Percentiles rank a stretch among this genome's conserved stretches.
Evolutionary conservation across 2,888 invertebrate genomes (phyloP).

Genomic region (Creontiades dilutus): DNA sequence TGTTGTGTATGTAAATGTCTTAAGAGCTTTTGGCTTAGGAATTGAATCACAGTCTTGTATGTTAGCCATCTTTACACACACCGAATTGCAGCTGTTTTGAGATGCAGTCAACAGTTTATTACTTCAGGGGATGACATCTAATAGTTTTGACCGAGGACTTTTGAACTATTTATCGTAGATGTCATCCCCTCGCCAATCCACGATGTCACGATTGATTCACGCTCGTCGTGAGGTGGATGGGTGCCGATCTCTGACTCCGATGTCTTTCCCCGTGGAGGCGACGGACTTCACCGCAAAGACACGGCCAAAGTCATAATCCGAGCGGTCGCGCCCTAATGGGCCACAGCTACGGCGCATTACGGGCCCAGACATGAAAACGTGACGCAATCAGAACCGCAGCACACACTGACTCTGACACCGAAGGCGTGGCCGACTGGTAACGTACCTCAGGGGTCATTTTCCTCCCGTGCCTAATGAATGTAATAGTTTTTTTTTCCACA

Average conservation of each 20-base stretch:
- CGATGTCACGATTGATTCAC: too few species aligned
- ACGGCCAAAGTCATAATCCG: constrained; percentile 7
- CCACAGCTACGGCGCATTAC: constrained; percentile 2
- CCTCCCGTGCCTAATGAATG: constrained; percentile 49
- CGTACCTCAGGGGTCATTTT: constrained; percentile 6
- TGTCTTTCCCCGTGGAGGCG: neutral
- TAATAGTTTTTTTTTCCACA: constrained; percentile 50
- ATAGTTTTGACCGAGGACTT: too few species aligned
- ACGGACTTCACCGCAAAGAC: constrained; percentile 21
- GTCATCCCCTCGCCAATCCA: too few species aligned
- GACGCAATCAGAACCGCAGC: constrained; percentile 52
- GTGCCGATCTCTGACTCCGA: neutral
- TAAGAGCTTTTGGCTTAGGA: too few species aligned
- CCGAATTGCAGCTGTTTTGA: too few species aligned
- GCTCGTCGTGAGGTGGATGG: too few species aligned
- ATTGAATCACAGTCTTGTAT: too few species aligned
- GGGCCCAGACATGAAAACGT: constrained; percentile 27
- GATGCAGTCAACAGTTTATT: too few species aligned
- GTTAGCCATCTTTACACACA: too few species aligned
- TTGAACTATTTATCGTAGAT: too few species aligned
- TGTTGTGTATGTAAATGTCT: too few species aligned
- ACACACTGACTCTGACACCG: constrained; percentile 32
- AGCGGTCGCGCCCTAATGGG: constrained; percentile 21
- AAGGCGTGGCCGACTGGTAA: constrained; percentile 41
- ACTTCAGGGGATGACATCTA: too few species aligned